Evolutionary conservation across 2,888 invertebrate genomes (phyloP).

Genomic region (Ectemnius cavifrons): DNA sequence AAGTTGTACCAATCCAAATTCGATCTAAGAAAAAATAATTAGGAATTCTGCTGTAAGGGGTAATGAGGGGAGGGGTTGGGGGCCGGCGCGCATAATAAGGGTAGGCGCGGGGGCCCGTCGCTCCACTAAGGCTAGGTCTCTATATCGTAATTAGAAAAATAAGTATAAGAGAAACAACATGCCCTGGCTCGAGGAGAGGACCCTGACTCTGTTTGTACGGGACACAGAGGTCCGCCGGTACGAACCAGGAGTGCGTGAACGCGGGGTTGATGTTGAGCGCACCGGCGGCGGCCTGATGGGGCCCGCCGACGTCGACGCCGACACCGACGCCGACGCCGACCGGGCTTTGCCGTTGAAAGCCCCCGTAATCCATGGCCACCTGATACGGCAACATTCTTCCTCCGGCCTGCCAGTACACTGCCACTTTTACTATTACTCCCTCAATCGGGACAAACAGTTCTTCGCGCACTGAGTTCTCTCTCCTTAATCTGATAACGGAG

Average conservation of each 20-base stretch:
- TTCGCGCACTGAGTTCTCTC: no score
- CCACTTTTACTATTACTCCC: slow-evolving; percentile 11
- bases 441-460: not conserved
- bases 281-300: slow-evolving; percentile 92
- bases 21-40: no score
- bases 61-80: not conserved
- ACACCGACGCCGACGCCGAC: slow-evolving; percentile 74
- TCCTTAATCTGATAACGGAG: no score
- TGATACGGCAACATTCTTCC: slow-evolving; percentile 89
- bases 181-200: slow-evolving; percentile 95
- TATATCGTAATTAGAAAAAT: slow-evolving; percentile 49
- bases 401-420: slow-evolving; percentile 17
- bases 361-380: slow-evolving; percentile 87
- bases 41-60: no score
- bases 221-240: slow-evolving; percentile 95
- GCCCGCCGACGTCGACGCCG: slow-evolving; percentile 78
- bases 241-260: slow-evolving; percentile 97
- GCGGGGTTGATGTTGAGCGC: slow-evolving; percentile 85
- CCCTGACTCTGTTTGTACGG: slow-evolving; percentile 88
- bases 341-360: slow-evolving; percentile 79
- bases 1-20: no score
- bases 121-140: slow-evolving; percentile 12
- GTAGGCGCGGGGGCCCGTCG: not conserved
- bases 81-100: not conserved
- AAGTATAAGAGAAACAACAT: slow-evolving; percentile 83